Evolutionary conservation across 30 jellyfish, hydroid and myxozoan genomes (phyloP), one percentile per base, ranked within the genome.

Genomic region (Pseudorhiza aurosa): DNA sequence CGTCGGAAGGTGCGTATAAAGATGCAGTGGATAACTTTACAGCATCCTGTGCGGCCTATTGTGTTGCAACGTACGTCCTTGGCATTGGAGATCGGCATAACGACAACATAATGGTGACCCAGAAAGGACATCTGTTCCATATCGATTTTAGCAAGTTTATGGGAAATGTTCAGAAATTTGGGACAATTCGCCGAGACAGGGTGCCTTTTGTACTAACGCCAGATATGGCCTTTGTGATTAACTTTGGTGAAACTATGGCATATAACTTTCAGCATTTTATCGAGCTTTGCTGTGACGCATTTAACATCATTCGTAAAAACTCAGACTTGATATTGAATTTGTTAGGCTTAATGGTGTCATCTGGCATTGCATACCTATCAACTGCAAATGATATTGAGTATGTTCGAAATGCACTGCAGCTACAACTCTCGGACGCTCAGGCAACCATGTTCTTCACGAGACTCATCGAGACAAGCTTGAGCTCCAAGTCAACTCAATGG

Each of bases 41-140:
- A 9, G 83, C 94, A 17, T 94, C 99, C 37, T 95, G 97, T 55
- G 99, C 99, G 15, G 99, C 91, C 0, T 94, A 82, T 65, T 94
- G 99, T 53, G 99, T 94, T 2, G 97, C 99, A 0, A 87, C 99
- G 28, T 94, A 87, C 53, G 88, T 94, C 28, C 91, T 94, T 6
- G 99, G 99, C 6, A 94, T 94, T 46, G 97, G 99, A 45, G 99
- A 94, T 57, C 97, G 99, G 4, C 99, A 94, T 59, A 94, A 94
- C 70, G 99, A 94, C 75, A 94, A 94, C 57, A 87, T 94, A 49
- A 87, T 94, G 97, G 72, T 94, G 59, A 81, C 97, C 17, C 87
- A 88, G 79, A 87, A 71, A 35, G 99, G 99, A 8, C 99, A 94
- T 65, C 58, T 94, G 57, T 88, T 94, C 58, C 99, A 94, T 39